Percentiles rank a stretch among this genome's conserved stretches.
phyloP scores from a whole-genome alignment of 1,140 invertebrate species.

The Halyomorpha halys region DNA sequence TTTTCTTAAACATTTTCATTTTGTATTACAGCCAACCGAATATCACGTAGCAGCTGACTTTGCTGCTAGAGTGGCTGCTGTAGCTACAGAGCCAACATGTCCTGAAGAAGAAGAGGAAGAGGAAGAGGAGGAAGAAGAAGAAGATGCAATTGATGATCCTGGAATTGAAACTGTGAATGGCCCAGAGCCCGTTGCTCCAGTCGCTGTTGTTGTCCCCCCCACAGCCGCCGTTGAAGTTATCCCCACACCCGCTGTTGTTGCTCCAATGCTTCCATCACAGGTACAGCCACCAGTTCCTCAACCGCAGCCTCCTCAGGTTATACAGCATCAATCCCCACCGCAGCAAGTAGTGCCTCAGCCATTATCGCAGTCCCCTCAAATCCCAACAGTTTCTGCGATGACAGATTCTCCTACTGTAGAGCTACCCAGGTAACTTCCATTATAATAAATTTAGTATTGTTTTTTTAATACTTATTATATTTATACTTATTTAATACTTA shows the following conservation, averaged over 20 bases:
- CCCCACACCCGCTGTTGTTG: too few species aligned
- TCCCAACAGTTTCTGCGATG: constrained; percentile 22
- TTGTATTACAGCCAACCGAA: not conserved
- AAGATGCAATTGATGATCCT: not conserved
- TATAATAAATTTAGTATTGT: too few species aligned
- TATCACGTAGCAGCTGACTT: constrained; percentile 19
- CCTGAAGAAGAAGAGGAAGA: not conserved
- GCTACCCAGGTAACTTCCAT: constrained; percentile 13
- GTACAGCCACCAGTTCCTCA: not conserved
- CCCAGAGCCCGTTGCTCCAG: not conserved
- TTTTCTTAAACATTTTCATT: too few species aligned
- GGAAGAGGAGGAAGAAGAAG: not conserved
- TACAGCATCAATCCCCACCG: not conserved
- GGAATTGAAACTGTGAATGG: too few species aligned
- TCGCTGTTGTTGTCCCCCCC: not conserved
- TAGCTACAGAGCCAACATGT: not conserved
- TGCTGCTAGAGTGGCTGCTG: constrained; percentile 19
- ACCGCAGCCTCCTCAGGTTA: not conserved
- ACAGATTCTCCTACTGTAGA: constrained; percentile 20
- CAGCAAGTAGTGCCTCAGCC: not conserved
- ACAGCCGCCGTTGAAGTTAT: not conserved
- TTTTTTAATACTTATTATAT: too few species aligned
- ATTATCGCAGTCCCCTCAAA: not conserved
- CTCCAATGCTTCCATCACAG: not conserved
- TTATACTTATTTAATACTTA: too few species aligned